These are phyloP conservation scores for Cryptocheilus praepositus DNA, from an alignment of 2,888 invertebrate species.

Conservation along the genomic window DNA sequence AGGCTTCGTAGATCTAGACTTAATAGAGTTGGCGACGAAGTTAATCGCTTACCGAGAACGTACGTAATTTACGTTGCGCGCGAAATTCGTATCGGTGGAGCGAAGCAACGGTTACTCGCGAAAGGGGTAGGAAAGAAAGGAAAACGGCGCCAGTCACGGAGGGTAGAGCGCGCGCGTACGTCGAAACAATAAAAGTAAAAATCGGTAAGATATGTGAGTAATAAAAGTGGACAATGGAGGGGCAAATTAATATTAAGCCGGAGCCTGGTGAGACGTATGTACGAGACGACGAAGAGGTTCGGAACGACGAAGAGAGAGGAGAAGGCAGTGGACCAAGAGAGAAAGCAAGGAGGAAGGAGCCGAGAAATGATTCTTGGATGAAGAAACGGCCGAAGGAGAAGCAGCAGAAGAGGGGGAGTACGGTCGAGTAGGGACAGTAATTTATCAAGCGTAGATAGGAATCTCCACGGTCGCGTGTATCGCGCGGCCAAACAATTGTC, in stretches of 20 bases:
- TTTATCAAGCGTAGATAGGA: slow-evolving; percentile 73
- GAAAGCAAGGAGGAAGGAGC: slow-evolving; percentile 8
- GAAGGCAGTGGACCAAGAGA: slow-evolving; percentile 20
- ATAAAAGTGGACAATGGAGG: slow-evolving; percentile 72
- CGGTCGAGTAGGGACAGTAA: slow-evolving; percentile 68
- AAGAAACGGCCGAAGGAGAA: slow-evolving; percentile 13
- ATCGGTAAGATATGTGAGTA: slow-evolving; percentile 70
- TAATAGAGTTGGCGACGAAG: too few species aligned
- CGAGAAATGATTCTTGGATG: slow-evolving; percentile 10
- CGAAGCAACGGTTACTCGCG: too few species aligned
- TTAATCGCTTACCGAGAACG: too few species aligned
- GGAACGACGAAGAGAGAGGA: slow-evolving; percentile 12
- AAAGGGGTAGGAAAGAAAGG: too few species aligned
- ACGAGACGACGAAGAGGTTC: slow-evolving; percentile 29
- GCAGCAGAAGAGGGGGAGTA: slow-evolving; percentile 9
- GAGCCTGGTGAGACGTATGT: slow-evolving; percentile 37
- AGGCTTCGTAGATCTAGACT: too few species aligned
- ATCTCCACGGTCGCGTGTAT: slow-evolving; percentile 71
- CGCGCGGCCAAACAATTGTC: slow-evolving; percentile 68
- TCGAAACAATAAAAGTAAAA: slow-evolving; percentile 58
- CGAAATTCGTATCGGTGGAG: too few species aligned
- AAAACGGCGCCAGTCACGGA: too few species aligned
- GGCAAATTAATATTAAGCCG: slow-evolving; percentile 72
- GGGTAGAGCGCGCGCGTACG: slow-evolving; percentile 11
- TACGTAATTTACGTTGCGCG: too few species aligned